phyloP scores from a whole-genome alignment of 2,113 vertebrate species.

The Myotis brandtii region DNA sequence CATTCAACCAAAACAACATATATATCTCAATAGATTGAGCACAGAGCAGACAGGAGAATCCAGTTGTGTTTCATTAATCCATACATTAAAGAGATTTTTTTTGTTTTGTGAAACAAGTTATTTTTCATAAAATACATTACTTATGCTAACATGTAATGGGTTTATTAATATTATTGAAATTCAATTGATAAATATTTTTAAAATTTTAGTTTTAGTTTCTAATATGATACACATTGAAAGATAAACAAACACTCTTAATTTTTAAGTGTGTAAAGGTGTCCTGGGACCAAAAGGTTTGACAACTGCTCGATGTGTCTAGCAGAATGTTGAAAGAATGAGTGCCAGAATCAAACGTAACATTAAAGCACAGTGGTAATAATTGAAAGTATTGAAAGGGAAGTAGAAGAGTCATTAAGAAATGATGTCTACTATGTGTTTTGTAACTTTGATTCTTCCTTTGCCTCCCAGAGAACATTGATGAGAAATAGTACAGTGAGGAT shows the following conservation, averaged over 20 bases:
- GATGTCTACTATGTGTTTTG: background rate
- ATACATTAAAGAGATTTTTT: slow-evolving; percentile 1
- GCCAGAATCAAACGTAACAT: slow-evolving; percentile 10
- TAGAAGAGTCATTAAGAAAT: background rate
- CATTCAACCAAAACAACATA: background rate
- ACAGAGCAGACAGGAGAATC: background rate
- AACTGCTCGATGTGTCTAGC: background rate
- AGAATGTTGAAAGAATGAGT: background rate
- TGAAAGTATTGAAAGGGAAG: background rate
- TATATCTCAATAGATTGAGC: background rate
- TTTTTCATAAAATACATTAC: slow-evolving; percentile 26
- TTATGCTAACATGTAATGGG: background rate
- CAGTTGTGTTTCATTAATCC: background rate
- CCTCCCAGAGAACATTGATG: background rate
- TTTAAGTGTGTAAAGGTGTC: slow-evolving; percentile 12
- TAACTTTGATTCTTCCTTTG: background rate
- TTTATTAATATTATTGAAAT: slow-evolving; percentile 27
- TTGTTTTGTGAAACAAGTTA: background rate
- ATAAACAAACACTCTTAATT: background rate
- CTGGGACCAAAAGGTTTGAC: background rate
- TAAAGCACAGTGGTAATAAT: background rate
- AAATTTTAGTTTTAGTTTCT: slow-evolving; percentile 17
- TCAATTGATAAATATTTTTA: background rate
- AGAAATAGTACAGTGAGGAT: background rate
- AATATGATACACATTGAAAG: slow-evolving; percentile 2